Percentiles rank a stretch among this genome's conserved stretches.
Conservation (phyloP, 2,113 vertebrate species). For the Diglossa brunneiventris region DNA sequence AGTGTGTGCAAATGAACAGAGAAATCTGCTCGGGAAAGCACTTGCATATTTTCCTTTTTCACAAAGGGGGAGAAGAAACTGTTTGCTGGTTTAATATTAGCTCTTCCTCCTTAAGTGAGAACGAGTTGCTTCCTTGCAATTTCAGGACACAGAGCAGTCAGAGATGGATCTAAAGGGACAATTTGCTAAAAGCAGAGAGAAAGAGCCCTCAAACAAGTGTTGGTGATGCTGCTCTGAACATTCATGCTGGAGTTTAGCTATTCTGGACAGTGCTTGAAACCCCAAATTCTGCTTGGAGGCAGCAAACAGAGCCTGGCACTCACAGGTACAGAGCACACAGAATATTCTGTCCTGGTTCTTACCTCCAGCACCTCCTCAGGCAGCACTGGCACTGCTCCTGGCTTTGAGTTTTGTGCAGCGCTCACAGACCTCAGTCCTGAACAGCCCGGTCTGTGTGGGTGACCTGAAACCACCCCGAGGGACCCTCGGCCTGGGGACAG, state of each 20-base stretch:
- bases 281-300: neutral
- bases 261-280: neutral
- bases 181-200: neutral
- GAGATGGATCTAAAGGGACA: neutral
- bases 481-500: neutral
- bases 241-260: fast-evolving
- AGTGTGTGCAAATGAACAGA: constrained; percentile 58
- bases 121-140: neutral
- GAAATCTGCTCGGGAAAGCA: constrained; percentile 34
- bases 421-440: neutral
- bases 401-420: neutral
- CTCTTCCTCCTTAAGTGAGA: neutral
- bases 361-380: neutral
- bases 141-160: neutral
- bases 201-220: neutral
- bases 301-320: no score
- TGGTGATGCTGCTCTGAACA: neutral
- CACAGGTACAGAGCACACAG: fast-evolving
- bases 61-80: neutral
- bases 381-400: neutral
- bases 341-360: neutral
- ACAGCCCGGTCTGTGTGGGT: fast-evolving
- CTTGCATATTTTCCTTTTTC: constrained; percentile 21
- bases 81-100: neutral
- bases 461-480: no score